Percentiles rank a stretch among this genome's conserved stretches.
Evolutionary conservation across 2,797 vertebrate genomes (phyloP).

Genomic region (Fratercula arctica): DNA sequence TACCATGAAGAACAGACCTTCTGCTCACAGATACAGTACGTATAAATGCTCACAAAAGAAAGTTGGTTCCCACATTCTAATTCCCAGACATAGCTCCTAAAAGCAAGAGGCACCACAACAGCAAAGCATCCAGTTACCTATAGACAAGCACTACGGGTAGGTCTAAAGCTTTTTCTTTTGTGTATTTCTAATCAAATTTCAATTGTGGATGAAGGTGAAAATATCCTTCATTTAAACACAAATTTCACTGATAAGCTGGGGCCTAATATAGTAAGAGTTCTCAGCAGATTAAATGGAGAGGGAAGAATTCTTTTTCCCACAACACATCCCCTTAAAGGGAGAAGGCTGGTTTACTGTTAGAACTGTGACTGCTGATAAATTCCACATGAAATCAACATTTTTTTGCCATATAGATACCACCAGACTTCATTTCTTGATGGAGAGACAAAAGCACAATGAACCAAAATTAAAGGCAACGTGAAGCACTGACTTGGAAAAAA

Average conservation of each 20-base stretch:
- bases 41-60: background rate
- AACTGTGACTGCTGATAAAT: background rate
- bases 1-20: background rate
- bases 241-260: background rate
- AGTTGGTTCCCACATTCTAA: background rate
- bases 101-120: background rate
- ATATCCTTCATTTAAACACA: background rate
- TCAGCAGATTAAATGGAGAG: background rate
- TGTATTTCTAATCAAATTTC: background rate
- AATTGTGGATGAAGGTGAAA: background rate
- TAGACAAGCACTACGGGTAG: background rate
- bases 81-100: background rate
- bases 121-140: background rate
- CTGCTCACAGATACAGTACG: background rate
- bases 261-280: background rate
- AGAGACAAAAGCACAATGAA: background rate
- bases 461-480: background rate
- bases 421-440: background rate
- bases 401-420: background rate
- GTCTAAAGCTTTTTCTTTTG: background rate
- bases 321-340: background rate
- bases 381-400: background rate
- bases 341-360: background rate
- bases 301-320: background rate
- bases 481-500: background rate